These are phyloP conservation scores for Harpalus rubripes DNA, from an alignment of 2,888 invertebrate genomes.

Conservation along the genomic window DNA sequence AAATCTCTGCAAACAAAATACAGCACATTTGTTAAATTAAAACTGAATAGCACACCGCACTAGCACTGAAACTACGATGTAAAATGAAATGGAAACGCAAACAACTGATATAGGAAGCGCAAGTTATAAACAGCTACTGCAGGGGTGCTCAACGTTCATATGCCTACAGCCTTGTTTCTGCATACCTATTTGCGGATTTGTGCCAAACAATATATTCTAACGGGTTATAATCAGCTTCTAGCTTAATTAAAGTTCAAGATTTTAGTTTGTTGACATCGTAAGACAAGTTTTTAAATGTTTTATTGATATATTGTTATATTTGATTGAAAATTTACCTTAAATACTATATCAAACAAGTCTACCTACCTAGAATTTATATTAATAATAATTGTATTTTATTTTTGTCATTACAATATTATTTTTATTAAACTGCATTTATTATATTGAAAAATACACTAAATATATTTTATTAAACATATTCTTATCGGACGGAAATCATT, in stretches of 20 bases:
- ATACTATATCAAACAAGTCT: too few relatives aligned
- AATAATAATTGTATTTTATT: too few relatives aligned
- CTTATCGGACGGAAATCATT: too few relatives aligned
- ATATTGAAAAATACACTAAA: too few relatives aligned
- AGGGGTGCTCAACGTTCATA: slow-evolving; percentile 56
- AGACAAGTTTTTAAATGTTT: neutral
- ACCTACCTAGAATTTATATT: too few relatives aligned
- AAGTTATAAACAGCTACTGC: slow-evolving; percentile 63
- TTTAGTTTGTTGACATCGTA: slow-evolving; percentile 10
- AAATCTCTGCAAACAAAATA: slow-evolving; percentile 22
- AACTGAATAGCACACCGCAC: slow-evolving; percentile 30
- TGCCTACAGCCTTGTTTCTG: slow-evolving; percentile 19
- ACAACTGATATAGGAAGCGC: slow-evolving; percentile 47
- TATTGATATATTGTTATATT: neutral
- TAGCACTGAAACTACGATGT: slow-evolving; percentile 53
- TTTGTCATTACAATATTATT: too few relatives aligned
- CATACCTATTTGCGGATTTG: slow-evolving; percentile 61
- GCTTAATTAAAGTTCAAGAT: slow-evolving; percentile 2
- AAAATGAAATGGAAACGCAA: slow-evolving; percentile 40
- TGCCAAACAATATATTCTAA: slow-evolving; percentile 58
- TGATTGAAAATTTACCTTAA: too few relatives aligned
- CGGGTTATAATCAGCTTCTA: slow-evolving; percentile 51
- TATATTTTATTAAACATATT: too few relatives aligned
- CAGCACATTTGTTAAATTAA: slow-evolving; percentile 1
- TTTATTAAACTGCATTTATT: too few relatives aligned